These are phyloP conservation scores for Lucilia cuprina DNA, from an alignment of 1,140 invertebrate species.

Conservation along the genomic window DNA sequence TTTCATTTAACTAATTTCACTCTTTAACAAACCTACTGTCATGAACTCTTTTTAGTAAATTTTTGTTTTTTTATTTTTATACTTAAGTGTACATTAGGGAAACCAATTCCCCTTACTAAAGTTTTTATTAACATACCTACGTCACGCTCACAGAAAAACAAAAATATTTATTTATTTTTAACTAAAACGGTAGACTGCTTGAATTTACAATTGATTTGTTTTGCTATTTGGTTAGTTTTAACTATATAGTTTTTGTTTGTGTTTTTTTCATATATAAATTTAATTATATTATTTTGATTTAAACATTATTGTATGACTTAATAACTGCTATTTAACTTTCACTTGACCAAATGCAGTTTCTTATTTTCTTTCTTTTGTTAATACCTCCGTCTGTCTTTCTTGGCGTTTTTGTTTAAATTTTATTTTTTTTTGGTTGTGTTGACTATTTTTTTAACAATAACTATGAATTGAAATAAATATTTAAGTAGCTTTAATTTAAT, in stretches of 20 bases:
- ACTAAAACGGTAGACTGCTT: not conserved
- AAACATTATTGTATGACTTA: not conserved
- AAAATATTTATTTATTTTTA: not conserved
- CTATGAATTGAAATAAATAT: too few relatives aligned
- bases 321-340: not conserved
- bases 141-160: not conserved
- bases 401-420: too few relatives aligned
- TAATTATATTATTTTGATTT: not conserved
- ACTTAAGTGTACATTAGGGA: not conserved
- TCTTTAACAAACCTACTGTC: not conserved
- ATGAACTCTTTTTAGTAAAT: not conserved
- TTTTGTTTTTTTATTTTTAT: not conserved
- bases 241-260: not conserved
- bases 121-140: not conserved
- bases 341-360: constrained; percentile 14
- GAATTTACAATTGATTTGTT: constrained; percentile 15
- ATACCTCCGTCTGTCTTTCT: too few relatives aligned
- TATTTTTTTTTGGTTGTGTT: too few relatives aligned
- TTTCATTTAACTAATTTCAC: not conserved
- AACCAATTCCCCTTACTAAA: not conserved
- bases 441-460: too few relatives aligned
- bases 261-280: not conserved
- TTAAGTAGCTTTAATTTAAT: not conserved
- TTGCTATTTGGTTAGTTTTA: not conserved
- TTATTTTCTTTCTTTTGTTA: not conserved